Conservation (phyloP, 2,888 invertebrate genomes). For the Trilocha varians region DNA sequence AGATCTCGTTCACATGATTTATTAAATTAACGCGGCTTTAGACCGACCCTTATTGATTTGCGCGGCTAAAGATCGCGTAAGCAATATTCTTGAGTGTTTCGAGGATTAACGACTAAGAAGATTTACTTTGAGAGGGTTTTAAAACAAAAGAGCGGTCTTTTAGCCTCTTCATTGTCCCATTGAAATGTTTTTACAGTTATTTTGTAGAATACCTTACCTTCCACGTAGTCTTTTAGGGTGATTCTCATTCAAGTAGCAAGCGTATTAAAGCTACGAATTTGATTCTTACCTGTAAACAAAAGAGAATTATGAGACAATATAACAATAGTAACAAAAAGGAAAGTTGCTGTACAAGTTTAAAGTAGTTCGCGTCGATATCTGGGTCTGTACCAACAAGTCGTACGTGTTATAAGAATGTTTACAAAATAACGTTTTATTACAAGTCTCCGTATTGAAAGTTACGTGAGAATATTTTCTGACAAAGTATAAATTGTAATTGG, state of each 20-base stretch:
- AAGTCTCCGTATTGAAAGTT: neutral
- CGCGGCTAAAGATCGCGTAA: neutral
- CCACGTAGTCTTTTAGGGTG: neutral
- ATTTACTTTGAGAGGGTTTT: neutral
- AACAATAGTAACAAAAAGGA: slow-evolving; percentile 22
- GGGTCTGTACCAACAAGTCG: neutral
- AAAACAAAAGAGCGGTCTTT: neutral
- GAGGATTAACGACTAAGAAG: neutral
- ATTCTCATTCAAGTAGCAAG: neutral
- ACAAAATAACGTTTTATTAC: neutral
- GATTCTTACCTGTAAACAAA: slow-evolving; percentile 34
- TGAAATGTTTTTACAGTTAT: too few relatives aligned
- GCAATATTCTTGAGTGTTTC: neutral
- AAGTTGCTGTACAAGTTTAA: slow-evolving; percentile 19
- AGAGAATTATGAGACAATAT: slow-evolving; percentile 6
- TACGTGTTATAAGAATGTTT: neutral
- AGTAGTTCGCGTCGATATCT: neutral
- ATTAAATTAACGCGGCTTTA: slow-evolving; percentile 23
- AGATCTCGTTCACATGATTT: slow-evolving; percentile 40
- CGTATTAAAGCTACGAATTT: neutral
- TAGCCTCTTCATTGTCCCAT: neutral
- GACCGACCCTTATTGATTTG: slow-evolving; percentile 17
- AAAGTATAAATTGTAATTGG: neutral
- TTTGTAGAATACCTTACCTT: too few relatives aligned
- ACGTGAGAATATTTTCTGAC: neutral